Base-by-base conservation (phyloP, 1,140 invertebrate species). In the Euborellia annulipes region DNA sequence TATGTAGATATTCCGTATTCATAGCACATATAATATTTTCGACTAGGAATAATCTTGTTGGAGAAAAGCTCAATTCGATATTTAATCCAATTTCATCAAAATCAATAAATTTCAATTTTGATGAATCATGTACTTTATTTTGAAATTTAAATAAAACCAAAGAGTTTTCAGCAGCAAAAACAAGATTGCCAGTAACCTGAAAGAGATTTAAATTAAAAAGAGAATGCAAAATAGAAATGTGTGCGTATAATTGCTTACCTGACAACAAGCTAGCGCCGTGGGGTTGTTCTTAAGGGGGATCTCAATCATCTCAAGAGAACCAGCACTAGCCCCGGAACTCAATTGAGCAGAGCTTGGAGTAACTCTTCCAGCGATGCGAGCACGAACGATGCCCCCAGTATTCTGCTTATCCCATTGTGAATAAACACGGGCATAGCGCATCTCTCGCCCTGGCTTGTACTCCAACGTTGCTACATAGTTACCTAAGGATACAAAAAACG, bases 311-410 rank as follows among this genome's bases (percentile, higher is more conserved):
- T 79, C 76, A 27, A 79, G 57, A 48, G 43, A 52, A 46, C 34
- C 49, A 55, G 20, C 54, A 52, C 32, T 48, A 43, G 43, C 52
- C 45, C 51, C 65, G 62, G 45, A 67, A 64, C 41, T 51, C n/a
- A 71, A 68, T 41, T 73, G 62, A 47, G 68, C 72, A 38, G 66
- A 64, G 43, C 72, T 75, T 0, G 75, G 73, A 2, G 76, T 79
- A 1, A 79, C 76, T 39, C 75, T 55, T 1, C 78, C 78, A 13
- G 79, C 78, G 32, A 81, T 79, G 43, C 79, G 63, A 2, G 78
- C 78, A 46, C 75, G 62, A 71, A 81, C 78, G 11, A 27, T 27
- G 23, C 23, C 23, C 4, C 23, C 23, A 27, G 23, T 27, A 8
- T 76, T 67, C 44, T 75, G 73, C 14, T 52, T 50, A 42, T 68